phyloP scores from a whole-genome alignment of 1,140 invertebrate genomes.

The Drosophila tani region DNA sequence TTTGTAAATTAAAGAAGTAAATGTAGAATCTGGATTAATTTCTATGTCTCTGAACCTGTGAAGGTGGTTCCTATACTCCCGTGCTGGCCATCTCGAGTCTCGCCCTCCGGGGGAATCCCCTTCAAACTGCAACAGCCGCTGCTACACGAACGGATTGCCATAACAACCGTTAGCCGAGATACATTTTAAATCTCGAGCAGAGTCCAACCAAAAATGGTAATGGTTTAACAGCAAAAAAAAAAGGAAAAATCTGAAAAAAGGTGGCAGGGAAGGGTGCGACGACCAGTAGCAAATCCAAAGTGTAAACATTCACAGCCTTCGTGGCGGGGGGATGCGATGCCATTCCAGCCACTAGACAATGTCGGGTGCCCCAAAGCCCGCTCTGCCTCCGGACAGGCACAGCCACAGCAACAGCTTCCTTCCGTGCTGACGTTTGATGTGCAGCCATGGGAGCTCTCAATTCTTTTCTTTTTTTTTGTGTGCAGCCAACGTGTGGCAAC shows the following conservation, averaged over 20 bases:
- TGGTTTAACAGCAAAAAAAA: conserved; percentile 39
- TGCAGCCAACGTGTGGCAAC: conserved; percentile 29
- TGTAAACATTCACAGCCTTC: conserved; percentile 82
- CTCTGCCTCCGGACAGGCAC: not conserved
- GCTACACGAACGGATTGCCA: conserved; percentile 61
- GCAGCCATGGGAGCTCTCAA: conserved; percentile 49
- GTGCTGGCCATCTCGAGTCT: too few relatives aligned
- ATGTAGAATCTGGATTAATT: too few relatives aligned
- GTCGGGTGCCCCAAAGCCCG: conserved; percentile 8
- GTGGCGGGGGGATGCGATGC: conserved; percentile 10
- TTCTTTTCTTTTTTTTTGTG: not conserved
- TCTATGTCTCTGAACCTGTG: too few relatives aligned
- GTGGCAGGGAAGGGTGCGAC: conserved; percentile 41
- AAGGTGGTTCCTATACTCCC: too few relatives aligned
- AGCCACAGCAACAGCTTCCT: conserved; percentile 75
- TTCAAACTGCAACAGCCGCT: conserved; percentile 64
- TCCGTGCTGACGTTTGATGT: conserved; percentile 81
- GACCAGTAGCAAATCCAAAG: conserved; percentile 78
- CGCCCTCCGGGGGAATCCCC: not conserved
- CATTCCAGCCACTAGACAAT: conserved; percentile 35
- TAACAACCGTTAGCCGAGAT: conserved; percentile 78
- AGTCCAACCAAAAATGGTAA: conserved; percentile 39
- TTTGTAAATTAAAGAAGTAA: too few relatives aligned
- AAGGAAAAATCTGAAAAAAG: conserved; percentile 15
- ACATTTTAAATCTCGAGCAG: conserved; percentile 66